phyloP scores from a whole-genome alignment of 2,797 vertebrate species.

The Liparis tanakae region DNA sequence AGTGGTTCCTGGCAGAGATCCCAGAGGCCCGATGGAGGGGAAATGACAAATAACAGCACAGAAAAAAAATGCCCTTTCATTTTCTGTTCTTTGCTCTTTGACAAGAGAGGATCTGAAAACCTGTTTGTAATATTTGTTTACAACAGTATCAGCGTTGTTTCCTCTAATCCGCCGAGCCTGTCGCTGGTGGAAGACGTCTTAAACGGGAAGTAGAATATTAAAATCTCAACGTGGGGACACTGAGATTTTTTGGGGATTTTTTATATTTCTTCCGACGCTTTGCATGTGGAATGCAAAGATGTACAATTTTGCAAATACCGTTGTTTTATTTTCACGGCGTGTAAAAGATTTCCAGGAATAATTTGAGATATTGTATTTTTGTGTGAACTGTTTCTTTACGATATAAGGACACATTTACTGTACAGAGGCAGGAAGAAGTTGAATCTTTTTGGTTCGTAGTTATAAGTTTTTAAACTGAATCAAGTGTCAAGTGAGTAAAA shows the following conservation, averaged over 20 bases:
- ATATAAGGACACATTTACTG: not conserved
- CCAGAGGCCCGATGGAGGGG: not conserved
- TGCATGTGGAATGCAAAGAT: not conserved
- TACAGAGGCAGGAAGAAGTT: not conserved
- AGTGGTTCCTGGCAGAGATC: constrained; percentile 19
- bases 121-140: constrained; percentile 5
- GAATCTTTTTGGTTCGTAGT: not conserved
- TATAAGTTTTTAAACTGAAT: not conserved
- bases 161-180: not conserved
- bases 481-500: constrained; percentile 10
- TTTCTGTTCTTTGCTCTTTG: constrained; percentile 1
- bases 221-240: too few species aligned
- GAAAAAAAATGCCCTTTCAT: constrained; percentile 3
- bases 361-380: too few species aligned
- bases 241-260: too few species aligned
- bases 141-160: not conserved
- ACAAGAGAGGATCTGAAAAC: constrained; percentile 12
- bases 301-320: too few species aligned
- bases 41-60: not conserved
- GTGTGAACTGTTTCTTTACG: too few species aligned
- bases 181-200: not conserved
- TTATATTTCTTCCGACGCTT: not conserved
- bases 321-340: too few species aligned
- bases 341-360: too few species aligned
- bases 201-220: too few species aligned